phyloP scores from a whole-genome alignment of 1,140 invertebrate species.

The Neodiprion pinetum region DNA sequence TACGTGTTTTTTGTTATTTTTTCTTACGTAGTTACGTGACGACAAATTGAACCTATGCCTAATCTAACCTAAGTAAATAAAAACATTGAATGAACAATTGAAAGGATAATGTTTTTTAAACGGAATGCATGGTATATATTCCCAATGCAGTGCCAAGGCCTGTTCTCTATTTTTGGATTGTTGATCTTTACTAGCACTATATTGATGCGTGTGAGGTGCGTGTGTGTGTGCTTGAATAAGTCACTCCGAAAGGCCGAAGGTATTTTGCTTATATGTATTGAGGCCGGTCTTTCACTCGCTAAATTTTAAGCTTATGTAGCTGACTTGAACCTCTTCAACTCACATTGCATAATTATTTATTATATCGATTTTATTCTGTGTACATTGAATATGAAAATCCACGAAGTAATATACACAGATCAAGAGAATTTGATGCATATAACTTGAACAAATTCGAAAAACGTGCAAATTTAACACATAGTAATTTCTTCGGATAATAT shows the following conservation, averaged over 20 bases:
- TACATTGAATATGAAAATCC: too few species aligned
- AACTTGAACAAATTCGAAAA: too few species aligned
- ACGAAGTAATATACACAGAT: too few species aligned
- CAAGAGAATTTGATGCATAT: too few species aligned
- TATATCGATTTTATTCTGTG: too few species aligned
- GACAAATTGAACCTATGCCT: too few species aligned
- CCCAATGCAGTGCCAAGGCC: slow-evolving; percentile 30
- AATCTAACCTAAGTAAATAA: too few species aligned
- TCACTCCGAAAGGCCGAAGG: not conserved
- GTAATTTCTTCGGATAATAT: not conserved
- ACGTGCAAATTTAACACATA: not conserved
- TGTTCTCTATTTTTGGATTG: slow-evolving; percentile 38
- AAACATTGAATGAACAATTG: not conserved
- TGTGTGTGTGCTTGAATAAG: not conserved
- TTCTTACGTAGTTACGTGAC: too few species aligned
- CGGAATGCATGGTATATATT: slow-evolving; percentile 28
- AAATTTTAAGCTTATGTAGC: not conserved
- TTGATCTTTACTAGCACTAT: slow-evolving; percentile 28
- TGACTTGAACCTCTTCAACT: not conserved
- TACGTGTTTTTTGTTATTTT: too few species aligned
- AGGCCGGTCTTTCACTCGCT: not conserved
- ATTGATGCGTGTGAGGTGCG: not conserved
- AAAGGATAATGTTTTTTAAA: slow-evolving; percentile 7
- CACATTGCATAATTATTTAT: too few species aligned
- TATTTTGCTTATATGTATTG: not conserved